Evolutionary conservation across 2,113 vertebrate genomes (phyloP), one percentile per base, ranked within the genome.

Genomic region (Gymnobelideus leadbeateri): DNA sequence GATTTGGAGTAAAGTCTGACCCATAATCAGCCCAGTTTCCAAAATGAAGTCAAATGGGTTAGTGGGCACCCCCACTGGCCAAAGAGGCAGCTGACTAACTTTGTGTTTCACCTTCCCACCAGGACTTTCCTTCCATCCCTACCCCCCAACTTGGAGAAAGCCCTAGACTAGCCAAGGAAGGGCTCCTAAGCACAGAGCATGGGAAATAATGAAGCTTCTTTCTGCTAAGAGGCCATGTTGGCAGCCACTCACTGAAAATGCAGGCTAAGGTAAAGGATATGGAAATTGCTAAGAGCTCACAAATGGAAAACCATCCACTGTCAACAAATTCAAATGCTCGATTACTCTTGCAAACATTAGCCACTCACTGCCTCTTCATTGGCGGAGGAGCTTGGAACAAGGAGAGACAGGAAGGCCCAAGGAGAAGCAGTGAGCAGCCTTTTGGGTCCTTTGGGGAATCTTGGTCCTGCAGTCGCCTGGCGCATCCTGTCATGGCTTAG

Each of bases 211-310:
- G 95, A 95, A 54, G 25, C 90, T 92, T 94, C 46, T 68, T 92
- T 94, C 24, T 93, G 43, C 92, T 94, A 55, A 96, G 91, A 96
- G 52, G 46, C 77, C 47, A 2, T 68, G 90, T 96, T 68, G 95
- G 89, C 43, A 93, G 28, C 68, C 16, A 50, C 28, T 95, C 89
- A 91, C 90, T 93, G 91, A 95, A 94, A 94, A 92, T 96, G 77
- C 91, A 97, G 52, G 89, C n/a, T 93, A 89, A 97, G 92, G 46
- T 84, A 94, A 50, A 96, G n/a, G 89, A 89, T 94, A 89, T 96
- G 55, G 93, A 95, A 96, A 95, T 92, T 92, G 23, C 47, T 92
- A 49, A 77, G 19, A 94, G 46, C 46, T 92, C 92, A 77, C 31
- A 96, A 93, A 95, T 93, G 51, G 91, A 94, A 96, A 92, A 89